Base-by-base conservation (phyloP, 2,113 vertebrate genomes). In the Dunckerocampus dactyliophorus region DNA sequence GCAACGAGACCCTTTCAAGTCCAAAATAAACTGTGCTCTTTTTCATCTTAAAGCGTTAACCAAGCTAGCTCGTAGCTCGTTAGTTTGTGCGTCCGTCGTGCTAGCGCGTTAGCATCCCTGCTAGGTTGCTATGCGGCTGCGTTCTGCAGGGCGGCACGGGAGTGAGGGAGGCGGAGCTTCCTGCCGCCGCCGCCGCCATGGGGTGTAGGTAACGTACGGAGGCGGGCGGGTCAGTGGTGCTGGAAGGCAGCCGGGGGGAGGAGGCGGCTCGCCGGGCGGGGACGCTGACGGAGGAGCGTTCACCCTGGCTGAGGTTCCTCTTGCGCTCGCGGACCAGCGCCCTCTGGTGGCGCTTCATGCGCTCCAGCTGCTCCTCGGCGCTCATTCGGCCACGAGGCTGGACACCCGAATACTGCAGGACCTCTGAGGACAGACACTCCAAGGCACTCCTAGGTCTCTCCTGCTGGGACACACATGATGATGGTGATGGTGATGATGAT, bases 391-490 rank as follows among this genome's bases (percentile, higher is more conserved):
- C 92, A 49, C 85, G 82, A 0, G 73, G 8, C 60, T 69, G 80
- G 47, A 20, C 20, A 45, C 54, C 12, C 0, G 57, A 43, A 24
- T 19, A 50, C 39, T 86, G 90, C 80, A 83, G 87, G 76, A 88
- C 83, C 65, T 96, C 95, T 8, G 92, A 92, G 59, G 93, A 95
- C 74, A 96, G 91, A 31, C 92, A 93, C 89, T 99, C 96, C 88
- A 97, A 93, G 91, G 96, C 95, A 94, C 96, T 99, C 93, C 92
- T 94, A 69, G 94, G 95, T 92, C 95, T 92, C 77, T 97, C 93
- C 93, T 93, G 85, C 4, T 65, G 37, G 28, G 49, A 54, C 8
- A 28, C 60, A 12, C 3, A 20, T 6, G 43, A 19, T 45, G 47
- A 11, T 19, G 19, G 28, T 1, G 4, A 0, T 17, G 15, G 15